Evolutionary conservation across 2,113 vertebrate genomes (phyloP), one percentile per base, ranked within the genome.

Genomic region (Neogobius melanostomus): DNA sequence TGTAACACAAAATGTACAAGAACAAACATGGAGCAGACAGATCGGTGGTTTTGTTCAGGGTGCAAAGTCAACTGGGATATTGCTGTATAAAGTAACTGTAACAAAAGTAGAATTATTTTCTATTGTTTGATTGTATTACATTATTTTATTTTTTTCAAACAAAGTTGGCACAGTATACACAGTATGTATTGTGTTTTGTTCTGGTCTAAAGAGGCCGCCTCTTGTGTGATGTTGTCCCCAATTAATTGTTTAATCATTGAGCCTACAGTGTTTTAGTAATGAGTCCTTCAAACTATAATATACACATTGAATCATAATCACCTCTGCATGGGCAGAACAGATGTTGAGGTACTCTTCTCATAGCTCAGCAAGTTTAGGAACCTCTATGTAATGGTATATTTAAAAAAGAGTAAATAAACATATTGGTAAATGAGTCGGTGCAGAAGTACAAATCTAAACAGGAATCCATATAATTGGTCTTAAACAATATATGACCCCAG

Each of bases 401-500:
- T 86, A 68, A 74, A 84, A 86, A 53, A 77, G 21, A 21, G 83
- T 77, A 86, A 91, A 90, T 82, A 90, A 90, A 89, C 82, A 83
- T 44, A 17, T 17, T n/a, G 51, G 51, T 62, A 87, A 88, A 86
- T 81, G 66, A 84, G 75, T 62, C 68, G 72, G 64, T 76, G 48
- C 69, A 78, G 75, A 75, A 54, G 42, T 53, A 21, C 53, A 65
- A 76, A 74, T 64, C 54, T n/a, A 76, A 73, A 59, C 63, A 50
- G 49, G 2, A n/a, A 16, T 8, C 36, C 42, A 44, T n/a, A 71
- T 16, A 61, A 73, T 70, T 77, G 61, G 72, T 47, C 61, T 62
- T 52, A 64, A 84, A 80, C 69, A 77, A 59, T 64, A 75, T 61
- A 21, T 64, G 71, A 68, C 64, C 71, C 49, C 66, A 72, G 71